phyloP scores from a whole-genome alignment of 2,888 invertebrate species.

The Drosophila pseudotakahashii region DNA sequence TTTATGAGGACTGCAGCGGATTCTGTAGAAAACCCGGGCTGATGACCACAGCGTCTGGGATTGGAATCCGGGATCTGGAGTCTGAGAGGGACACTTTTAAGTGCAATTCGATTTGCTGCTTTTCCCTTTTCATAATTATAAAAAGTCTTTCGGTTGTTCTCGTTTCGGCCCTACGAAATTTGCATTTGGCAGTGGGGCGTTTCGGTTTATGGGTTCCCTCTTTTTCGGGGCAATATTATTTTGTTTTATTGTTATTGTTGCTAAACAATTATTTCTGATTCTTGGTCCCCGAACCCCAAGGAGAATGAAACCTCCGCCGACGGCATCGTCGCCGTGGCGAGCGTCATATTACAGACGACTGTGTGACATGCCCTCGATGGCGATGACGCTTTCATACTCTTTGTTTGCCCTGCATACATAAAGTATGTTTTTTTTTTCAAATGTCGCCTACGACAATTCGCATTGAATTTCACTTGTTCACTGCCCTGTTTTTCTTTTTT shows the following conservation, averaged over 20 bases:
- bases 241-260: slow-evolving; percentile 66
- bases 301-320: slow-evolving; percentile 51
- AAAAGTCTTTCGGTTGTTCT: slow-evolving; percentile 63
- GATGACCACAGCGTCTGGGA: slow-evolving; percentile 65
- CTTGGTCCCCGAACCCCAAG: slow-evolving; percentile 53
- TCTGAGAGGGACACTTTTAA: slow-evolving; percentile 56
- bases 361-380: slow-evolving; percentile 51
- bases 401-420: slow-evolving; percentile 46
- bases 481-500: slow-evolving; percentile 31
- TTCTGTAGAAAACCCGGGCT: slow-evolving; percentile 68
- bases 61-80: slow-evolving; percentile 8
- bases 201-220: slow-evolving; percentile 61
- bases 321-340: slow-evolving; percentile 49
- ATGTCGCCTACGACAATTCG: slow-evolving; percentile 56
- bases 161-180: slow-evolving; percentile 55
- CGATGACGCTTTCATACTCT: slow-evolving; percentile 52
- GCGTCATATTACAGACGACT: slow-evolving; percentile 63
- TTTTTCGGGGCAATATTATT: slow-evolving; percentile 62
- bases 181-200: slow-evolving; percentile 78
- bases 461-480: slow-evolving; percentile 71
- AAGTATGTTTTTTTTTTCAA: slow-evolving; percentile 55
- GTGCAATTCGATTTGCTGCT: slow-evolving; percentile 77
- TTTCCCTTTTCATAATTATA: slow-evolving; percentile 75
- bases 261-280: slow-evolving; percentile 78
- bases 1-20: slow-evolving; percentile 65